phyloP scores from a whole-genome alignment of 1,140 invertebrate genomes.

The Ylistrum balloti region DNA sequence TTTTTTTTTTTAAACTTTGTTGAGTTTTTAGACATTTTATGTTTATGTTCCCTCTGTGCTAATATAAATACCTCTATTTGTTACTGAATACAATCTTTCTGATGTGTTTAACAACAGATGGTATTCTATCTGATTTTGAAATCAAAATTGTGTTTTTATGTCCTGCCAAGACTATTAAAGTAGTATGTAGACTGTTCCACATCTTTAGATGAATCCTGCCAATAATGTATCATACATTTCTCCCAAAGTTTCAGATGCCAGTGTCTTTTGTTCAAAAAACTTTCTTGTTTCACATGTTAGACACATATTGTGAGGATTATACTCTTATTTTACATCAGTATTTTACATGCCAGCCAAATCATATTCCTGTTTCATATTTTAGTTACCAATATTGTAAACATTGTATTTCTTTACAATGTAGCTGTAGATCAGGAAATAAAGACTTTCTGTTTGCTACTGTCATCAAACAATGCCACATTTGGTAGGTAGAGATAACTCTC shows the following conservation, averaged over 20 bases:
- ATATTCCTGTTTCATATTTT: neutral
- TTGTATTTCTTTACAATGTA: neutral
- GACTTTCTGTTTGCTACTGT: neutral
- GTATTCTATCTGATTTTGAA: constrained; percentile 34
- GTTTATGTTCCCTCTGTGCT: constrained; percentile 4
- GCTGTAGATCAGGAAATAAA: neutral
- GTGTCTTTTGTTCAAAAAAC: constrained; percentile 1
- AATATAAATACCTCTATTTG: constrained; percentile 28
- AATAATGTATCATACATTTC: constrained; percentile 34
- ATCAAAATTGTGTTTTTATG: neutral
- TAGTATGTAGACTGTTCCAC: neutral
- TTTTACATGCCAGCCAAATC: constrained; percentile 1
- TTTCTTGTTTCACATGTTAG: neutral
- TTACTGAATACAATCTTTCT: constrained; percentile 8
- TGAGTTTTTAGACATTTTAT: constrained; percentile 18
- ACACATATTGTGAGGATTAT: neutral
- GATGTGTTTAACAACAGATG: neutral
- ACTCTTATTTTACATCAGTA: constrained; percentile 29
- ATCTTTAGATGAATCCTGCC: constrained; percentile 32
- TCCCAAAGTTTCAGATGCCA: constrained; percentile 9
- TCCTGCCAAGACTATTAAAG: neutral
- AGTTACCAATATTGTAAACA: neutral
- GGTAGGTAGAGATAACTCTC: neutral
- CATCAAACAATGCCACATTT: neutral
- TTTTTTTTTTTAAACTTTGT: neutral